Percentiles rank a stretch among this genome's conserved stretches.
Conservation (phyloP, 2,113 vertebrate genomes). For the Osmerus eperlanus region DNA sequence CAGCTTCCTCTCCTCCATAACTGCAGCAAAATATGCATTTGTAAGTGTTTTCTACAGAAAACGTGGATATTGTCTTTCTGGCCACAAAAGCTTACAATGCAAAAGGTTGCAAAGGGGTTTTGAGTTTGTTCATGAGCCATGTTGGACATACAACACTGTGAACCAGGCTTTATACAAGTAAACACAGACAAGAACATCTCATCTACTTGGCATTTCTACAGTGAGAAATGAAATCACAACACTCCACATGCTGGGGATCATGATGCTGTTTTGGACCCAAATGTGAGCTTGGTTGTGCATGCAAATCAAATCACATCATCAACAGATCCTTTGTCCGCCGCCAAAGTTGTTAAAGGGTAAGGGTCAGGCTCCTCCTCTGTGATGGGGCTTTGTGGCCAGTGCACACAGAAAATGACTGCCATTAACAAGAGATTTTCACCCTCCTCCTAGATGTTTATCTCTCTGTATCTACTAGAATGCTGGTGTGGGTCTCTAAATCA, state of each 20-base stretch:
- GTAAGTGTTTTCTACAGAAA: background rate
- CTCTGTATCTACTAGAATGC: background rate
- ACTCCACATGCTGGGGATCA: constrained; percentile 35
- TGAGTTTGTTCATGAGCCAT: too few species aligned
- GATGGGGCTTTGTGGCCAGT: constrained; percentile 28
- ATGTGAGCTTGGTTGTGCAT: constrained; percentile 52
- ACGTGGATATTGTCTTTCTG: too few species aligned
- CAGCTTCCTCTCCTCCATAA: too few species aligned
- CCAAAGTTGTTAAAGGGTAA: constrained; percentile 52
- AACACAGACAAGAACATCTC: background rate
- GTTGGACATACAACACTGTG: background rate
- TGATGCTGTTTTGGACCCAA: constrained; percentile 33
- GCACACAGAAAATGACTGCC: constrained; percentile 50
- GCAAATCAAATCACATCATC: constrained; percentile 66
- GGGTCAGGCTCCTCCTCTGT: constrained; percentile 47
- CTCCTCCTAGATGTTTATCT: constrained; percentile 6
- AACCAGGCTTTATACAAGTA: background rate
- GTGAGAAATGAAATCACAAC: background rate
- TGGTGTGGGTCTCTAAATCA: too few species aligned
- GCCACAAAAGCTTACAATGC: too few species aligned
- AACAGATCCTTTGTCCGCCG: constrained; percentile 67
- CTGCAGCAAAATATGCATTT: background rate
- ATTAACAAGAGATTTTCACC: constrained; percentile 15
- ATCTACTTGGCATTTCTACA: background rate
- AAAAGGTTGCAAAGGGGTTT: too few species aligned